These are phyloP conservation scores for Sarcophaga rosellei DNA, from an alignment of 2,888 invertebrate genomes.

Conservation along the genomic window DNA sequence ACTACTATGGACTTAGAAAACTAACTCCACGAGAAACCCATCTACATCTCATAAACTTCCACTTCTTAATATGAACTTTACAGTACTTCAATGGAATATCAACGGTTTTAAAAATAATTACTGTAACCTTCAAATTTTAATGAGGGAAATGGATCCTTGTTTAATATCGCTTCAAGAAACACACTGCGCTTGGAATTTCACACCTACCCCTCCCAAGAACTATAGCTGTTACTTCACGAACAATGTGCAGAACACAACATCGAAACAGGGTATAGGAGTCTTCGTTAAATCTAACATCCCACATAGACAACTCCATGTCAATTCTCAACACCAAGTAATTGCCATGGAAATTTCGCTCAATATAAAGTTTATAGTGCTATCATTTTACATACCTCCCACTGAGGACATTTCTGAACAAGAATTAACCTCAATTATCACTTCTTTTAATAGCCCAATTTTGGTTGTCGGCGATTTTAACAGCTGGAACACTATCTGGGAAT, in stretches of 20 bases:
- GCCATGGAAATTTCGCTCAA: conserved; percentile 8
- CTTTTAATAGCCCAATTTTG: background rate
- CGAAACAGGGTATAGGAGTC: conserved; percentile 31
- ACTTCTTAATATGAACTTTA: background rate
- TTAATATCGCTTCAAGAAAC: conserved; percentile 23
- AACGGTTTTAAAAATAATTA: conserved; percentile 22
- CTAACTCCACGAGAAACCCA: no score
- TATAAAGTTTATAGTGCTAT: conserved; percentile 9
- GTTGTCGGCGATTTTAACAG: conserved; percentile 1
- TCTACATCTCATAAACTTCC: fast-evolving
- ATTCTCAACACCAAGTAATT: no score
- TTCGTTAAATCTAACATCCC: conserved; percentile 36
- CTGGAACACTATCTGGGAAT: conserved; percentile 25
- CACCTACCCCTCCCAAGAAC: conserved; percentile 9
- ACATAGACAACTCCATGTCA: no score
- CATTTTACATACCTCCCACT: background rate
- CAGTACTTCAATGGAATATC: conserved; percentile 10
- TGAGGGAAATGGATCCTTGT: no score
- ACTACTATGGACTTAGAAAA: no score
- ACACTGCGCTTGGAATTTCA: background rate
- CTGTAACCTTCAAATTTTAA: no score
- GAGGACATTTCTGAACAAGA: background rate
- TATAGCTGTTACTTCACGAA: background rate
- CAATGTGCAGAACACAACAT: conserved; percentile 14
- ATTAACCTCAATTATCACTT: conserved; percentile 6